These are phyloP conservation scores for Aphelocoma coerulescens DNA, from an alignment of 2,113 vertebrate genomes.

Conservation along the genomic window DNA sequence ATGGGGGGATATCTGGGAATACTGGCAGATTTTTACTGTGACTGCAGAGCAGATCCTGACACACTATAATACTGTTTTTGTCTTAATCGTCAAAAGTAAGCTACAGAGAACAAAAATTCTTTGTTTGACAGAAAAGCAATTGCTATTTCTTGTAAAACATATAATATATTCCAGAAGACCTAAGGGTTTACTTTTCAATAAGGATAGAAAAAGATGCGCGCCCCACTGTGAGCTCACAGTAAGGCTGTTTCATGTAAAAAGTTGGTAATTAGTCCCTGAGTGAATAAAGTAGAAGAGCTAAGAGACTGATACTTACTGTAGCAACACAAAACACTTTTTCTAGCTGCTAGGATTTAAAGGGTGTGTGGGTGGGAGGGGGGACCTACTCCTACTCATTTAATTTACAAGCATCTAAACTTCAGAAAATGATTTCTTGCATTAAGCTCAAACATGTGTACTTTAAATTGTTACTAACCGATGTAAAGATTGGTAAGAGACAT, in stretches of 20 bases:
- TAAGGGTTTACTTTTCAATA: conserved; percentile 89
- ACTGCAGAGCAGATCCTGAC: conserved; percentile 25
- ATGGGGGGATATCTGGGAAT: background rate
- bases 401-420: conserved; percentile 48
- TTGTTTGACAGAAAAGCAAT: conserved; percentile 48
- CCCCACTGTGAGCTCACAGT: conserved; percentile 74
- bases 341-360: conserved; percentile 66
- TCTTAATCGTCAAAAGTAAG: conserved; percentile 65
- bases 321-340: conserved; percentile 51
- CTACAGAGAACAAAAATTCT: conserved; percentile 39
- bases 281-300: conserved; percentile 88
- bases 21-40: background rate
- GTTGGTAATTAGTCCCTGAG: conserved; percentile 99
- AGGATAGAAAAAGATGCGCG: conserved; percentile 71
- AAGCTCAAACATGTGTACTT: conserved; percentile 46
- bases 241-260: conserved; percentile 89
- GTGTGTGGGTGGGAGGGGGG: background rate
- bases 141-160: conserved; percentile 76
- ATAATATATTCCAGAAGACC: conserved; percentile 91
- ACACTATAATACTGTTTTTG: background rate
- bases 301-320: conserved; percentile 71
- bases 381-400: conserved; percentile 35
- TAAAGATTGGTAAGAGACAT: conserved; percentile 20
- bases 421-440: conserved; percentile 38
- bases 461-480: conserved; percentile 38